A percentile compares a stretch with the other conserved stretches of the same genome.
Conservation (phyloP, 2,888 invertebrate species). For the Mycalesis mineus region DNA sequence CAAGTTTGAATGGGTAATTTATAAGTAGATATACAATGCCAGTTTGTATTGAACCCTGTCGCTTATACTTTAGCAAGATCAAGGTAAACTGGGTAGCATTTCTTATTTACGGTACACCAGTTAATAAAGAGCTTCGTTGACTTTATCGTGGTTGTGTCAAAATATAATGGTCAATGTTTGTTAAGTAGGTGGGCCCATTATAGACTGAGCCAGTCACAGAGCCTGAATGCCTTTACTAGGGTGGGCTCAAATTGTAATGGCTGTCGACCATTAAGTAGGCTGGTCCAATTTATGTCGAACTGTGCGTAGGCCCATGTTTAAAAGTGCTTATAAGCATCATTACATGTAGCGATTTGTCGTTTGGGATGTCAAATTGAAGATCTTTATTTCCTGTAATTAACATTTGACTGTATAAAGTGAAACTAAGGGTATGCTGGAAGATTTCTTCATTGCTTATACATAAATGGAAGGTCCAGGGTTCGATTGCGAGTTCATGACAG, state of each 20-base stretch:
- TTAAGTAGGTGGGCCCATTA: slow-evolving; percentile 11
- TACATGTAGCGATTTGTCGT: slow-evolving; percentile 22
- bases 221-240: background rate
- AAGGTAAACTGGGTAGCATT: background rate
- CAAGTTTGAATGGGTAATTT: background rate
- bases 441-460: no score
- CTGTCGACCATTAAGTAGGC: background rate
- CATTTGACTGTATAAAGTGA: background rate
- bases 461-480: no score
- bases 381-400: slow-evolving; percentile 10
- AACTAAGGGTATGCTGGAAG: background rate
- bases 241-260: slow-evolving; percentile 13
- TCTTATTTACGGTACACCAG: background rate
- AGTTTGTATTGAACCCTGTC: background rate
- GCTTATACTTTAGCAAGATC: background rate
- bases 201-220: slow-evolving; percentile 10
- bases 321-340: slow-evolving; percentile 10
- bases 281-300: slow-evolving; percentile 6
- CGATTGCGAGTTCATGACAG: no score
- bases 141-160: slow-evolving; percentile 10
- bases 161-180: slow-evolving; percentile 9
- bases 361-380: slow-evolving; percentile 5
- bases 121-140: background rate
- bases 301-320: slow-evolving; percentile 16
- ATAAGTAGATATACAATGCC: background rate